A percentile compares a stretch with the other conserved stretches of the same genome.
These are phyloP conservation scores for Papilio machaon DNA, from an alignment of 1,140 invertebrate genomes.

Conservation along the genomic window DNA sequence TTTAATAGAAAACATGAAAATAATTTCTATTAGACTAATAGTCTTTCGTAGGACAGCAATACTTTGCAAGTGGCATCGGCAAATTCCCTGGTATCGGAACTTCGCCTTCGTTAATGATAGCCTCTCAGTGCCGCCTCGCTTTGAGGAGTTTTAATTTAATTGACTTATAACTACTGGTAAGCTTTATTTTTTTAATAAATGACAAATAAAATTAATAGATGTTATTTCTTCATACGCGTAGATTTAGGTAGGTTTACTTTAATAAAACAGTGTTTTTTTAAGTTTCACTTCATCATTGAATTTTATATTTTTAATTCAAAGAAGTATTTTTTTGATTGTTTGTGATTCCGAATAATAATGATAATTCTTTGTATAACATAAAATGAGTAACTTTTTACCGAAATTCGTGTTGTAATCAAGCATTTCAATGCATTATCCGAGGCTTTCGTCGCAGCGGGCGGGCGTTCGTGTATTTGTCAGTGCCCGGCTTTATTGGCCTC, in stretches of 20 bases:
- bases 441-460: constrained; percentile 10
- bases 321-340: neutral
- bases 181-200: neutral
- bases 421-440: constrained; percentile 35
- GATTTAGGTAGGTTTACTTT: no score
- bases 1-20: neutral
- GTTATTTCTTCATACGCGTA: neutral
- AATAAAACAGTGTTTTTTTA: no score
- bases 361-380: neutral
- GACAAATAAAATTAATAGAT: neutral
- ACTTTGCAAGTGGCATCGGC: neutral
- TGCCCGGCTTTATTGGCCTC: constrained; percentile 43
- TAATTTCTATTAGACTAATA: neutral
- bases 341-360: neutral
- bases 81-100: neutral
- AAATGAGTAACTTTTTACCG: neutral
- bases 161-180: neutral
- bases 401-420: constrained; percentile 31
- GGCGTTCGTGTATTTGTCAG: constrained; percentile 33
- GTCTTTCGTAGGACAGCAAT: neutral
- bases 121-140: neutral
- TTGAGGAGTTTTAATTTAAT: constrained; percentile 1
- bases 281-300: no score
- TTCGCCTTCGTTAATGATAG: neutral
- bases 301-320: no score